These are phyloP conservation scores for Autographa gamma DNA, from an alignment of 2,888 invertebrate species.

Conservation along the genomic window DNA sequence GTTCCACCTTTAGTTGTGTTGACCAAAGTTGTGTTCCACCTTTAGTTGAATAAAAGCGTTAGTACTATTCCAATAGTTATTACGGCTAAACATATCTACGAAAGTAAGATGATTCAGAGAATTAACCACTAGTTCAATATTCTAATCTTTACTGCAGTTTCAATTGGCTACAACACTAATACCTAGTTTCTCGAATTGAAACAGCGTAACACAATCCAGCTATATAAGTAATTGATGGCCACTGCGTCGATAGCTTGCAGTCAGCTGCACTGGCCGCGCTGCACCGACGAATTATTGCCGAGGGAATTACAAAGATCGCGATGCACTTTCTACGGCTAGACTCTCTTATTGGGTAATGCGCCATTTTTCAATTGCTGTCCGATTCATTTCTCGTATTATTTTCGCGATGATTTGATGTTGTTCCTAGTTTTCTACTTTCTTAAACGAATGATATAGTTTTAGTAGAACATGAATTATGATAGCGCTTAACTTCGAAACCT, in stretches of 20 bases:
- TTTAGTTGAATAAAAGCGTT: background rate
- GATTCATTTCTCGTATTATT: conserved; percentile 65
- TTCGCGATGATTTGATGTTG: conserved; percentile 32
- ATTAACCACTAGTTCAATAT: conserved; percentile 32
- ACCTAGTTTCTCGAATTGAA: conserved; percentile 54
- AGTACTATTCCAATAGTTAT: background rate
- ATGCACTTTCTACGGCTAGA: conserved; percentile 71
- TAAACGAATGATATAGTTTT: conserved; percentile 10
- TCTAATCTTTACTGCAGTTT: conserved; percentile 47
- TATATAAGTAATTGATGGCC: conserved; percentile 51
- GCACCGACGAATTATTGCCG: conserved; percentile 71
- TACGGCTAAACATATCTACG: conserved; percentile 15
- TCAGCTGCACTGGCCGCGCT: conserved; percentile 56
- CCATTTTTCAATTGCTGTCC: conserved; percentile 73
- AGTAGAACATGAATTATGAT: background rate
- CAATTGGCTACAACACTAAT: conserved; percentile 49
- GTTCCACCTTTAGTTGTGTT: too few species aligned
- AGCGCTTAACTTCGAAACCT: background rate
- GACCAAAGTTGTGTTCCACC: too few species aligned
- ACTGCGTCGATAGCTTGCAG: conserved; percentile 59
- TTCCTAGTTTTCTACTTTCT: conserved; percentile 18
- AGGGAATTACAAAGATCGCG: conserved; percentile 72
- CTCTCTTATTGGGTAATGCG: conserved; percentile 71
- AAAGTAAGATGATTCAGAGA: conserved; percentile 16
- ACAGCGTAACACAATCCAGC: conserved; percentile 40